Evolutionary conservation across 2,113 vertebrate species (phyloP).

Genomic region (Nannobrachium achirus): DNA sequence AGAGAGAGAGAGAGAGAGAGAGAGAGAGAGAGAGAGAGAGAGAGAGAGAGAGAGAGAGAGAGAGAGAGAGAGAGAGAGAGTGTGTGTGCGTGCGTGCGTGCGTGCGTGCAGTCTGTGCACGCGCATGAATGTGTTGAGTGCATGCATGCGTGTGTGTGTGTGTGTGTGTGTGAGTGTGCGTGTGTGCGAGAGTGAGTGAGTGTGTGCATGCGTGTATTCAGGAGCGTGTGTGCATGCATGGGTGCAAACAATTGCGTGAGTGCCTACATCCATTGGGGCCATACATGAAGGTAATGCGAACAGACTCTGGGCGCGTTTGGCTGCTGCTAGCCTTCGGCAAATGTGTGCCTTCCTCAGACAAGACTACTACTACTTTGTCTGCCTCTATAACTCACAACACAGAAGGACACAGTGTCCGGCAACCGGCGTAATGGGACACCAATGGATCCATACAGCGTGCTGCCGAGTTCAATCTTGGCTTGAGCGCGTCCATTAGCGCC

Average conservation of each 20-base stretch:
- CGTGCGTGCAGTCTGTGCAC: background rate
- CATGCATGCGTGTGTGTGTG: background rate
- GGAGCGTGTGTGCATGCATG: background rate
- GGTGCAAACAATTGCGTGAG: no score
- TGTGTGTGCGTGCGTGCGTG: background rate
- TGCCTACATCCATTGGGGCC: constrained; percentile 27
- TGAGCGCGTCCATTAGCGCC: no score
- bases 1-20: background rate
- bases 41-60: no score
- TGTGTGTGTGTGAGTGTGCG: background rate
- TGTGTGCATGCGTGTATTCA: background rate
- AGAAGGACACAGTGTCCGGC: background rate
- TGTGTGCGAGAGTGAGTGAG: background rate
- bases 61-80: no score
- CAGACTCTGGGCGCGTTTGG: constrained; percentile 26
- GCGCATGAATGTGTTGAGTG: background rate
- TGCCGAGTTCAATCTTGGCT: no score
- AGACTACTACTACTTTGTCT: constrained; percentile 15
- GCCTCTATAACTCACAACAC: constrained; percentile 4
- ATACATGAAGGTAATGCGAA: constrained; percentile 51
- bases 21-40: no score
- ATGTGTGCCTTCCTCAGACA: constrained; percentile 5
- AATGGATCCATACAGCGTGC: no score
- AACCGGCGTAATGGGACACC: no score
- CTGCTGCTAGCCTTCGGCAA: no score